A percentile compares a stretch with the other conserved stretches of the same genome.
Evolutionary conservation across 2,113 vertebrate genomes (phyloP).

Genomic region (Nannobrachium achirus): DNA sequence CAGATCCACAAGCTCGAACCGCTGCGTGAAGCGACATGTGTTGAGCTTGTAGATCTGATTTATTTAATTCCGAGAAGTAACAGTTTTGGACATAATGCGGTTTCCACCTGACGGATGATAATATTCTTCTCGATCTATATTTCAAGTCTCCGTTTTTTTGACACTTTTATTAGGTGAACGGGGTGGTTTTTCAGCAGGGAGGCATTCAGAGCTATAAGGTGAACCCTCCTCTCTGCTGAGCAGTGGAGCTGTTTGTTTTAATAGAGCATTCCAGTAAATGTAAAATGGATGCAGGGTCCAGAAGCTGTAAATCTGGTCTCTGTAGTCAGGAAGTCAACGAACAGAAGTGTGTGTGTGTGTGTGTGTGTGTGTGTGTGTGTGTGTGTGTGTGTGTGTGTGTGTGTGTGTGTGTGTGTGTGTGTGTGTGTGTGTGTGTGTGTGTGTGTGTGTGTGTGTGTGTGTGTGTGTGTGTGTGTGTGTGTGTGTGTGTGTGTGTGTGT

Average conservation of each 20-base stretch:
- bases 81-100: no score
- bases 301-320: slow-evolving; percentile 45
- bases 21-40: no score
- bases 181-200: slow-evolving; percentile 24
- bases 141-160: neutral
- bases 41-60: no score
- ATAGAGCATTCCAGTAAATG: slow-evolving; percentile 34
- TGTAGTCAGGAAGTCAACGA: slow-evolving; percentile 39
- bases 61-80: no score
- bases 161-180: slow-evolving; percentile 37
- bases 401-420: neutral
- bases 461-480: neutral
- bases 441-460: neutral
- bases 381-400: neutral
- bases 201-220: slow-evolving; percentile 5
- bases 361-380: neutral
- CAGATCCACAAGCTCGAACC: no score
- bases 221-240: neutral
- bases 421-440: slow-evolving; percentile 8
- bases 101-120: no score
- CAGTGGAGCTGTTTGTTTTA: slow-evolving; percentile 20
- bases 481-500: neutral
- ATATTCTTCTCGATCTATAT: neutral
- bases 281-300: slow-evolving; percentile 35
- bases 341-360: slow-evolving; percentile 2